A percentile compares a stretch with the other conserved stretches of the same genome.
These are phyloP conservation scores for Hydra vulgaris DNA, from an alignment of 30 jellyfish, hydroid and myxozoan species.

Conservation along the genomic window DNA sequence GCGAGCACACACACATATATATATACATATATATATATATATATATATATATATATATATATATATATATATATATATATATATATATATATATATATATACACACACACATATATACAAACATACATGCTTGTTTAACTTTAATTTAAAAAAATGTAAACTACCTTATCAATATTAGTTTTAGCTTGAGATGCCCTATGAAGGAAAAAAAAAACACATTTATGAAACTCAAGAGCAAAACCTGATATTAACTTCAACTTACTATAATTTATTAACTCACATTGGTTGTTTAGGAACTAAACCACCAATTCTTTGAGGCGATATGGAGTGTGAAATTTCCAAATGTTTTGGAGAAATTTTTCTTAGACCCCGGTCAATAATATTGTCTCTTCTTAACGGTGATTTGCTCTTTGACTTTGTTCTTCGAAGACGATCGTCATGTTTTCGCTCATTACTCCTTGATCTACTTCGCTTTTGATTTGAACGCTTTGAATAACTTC, in stretches of 20 bases:
- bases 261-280: too few relatives aligned
- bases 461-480: conserved; percentile 9
- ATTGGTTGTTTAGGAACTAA: neutral
- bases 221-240: neutral
- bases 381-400: neutral
- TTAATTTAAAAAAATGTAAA: neutral
- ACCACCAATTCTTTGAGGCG: neutral
- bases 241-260: too few relatives aligned
- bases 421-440: neutral
- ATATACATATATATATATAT: too few relatives aligned
- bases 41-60: too few relatives aligned
- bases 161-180: neutral
- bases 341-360: neutral
- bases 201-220: too few relatives aligned
- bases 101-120: too few relatives aligned
- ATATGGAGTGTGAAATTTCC: neutral
- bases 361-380: neutral
- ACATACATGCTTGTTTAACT: too few relatives aligned
- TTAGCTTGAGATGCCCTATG: neutral
- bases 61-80: too few relatives aligned
- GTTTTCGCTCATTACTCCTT: neutral
- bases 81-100: too few relatives aligned
- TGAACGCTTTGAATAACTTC: conserved; percentile 14
- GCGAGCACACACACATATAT: too few relatives aligned
- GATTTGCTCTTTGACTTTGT: neutral